phyloP scores from a whole-genome alignment of 2,888 invertebrate species.

The Epirrhoe tristata region DNA sequence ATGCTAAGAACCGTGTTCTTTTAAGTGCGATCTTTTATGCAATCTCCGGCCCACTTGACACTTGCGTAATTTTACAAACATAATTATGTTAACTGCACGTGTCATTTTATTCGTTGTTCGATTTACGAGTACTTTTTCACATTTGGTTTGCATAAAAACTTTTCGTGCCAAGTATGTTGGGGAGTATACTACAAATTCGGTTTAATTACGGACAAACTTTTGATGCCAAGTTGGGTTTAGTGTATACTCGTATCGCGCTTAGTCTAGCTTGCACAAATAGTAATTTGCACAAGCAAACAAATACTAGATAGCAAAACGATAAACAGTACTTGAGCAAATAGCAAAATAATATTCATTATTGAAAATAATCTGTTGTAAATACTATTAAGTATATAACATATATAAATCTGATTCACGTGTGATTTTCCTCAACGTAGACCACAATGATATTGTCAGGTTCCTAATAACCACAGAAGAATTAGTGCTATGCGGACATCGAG shows the following conservation, averaged over 20 bases:
- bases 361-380: too few species aligned
- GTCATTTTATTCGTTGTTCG: too few species aligned
- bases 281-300: background rate
- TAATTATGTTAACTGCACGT: background rate
- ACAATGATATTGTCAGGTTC: background rate
- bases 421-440: background rate
- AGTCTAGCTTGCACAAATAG: background rate
- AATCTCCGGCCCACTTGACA: background rate
- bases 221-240: too few species aligned
- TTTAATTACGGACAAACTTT: too few species aligned
- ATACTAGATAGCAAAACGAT: background rate
- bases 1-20: background rate
- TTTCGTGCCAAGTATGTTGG: too few species aligned
- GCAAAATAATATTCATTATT: too few species aligned
- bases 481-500: background rate
- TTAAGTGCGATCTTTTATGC: background rate
- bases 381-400: too few species aligned
- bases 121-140: too few species aligned
- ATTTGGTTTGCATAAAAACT: background rate
- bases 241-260: too few species aligned
- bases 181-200: too few species aligned
- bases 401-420: constrained; percentile 2
- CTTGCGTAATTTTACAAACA: background rate
- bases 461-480: background rate
- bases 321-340: background rate